Evolutionary conservation across 2,113 vertebrate genomes (phyloP), one percentile per base, ranked within the genome.

Genomic region (Microcebus griseorufus): DNA sequence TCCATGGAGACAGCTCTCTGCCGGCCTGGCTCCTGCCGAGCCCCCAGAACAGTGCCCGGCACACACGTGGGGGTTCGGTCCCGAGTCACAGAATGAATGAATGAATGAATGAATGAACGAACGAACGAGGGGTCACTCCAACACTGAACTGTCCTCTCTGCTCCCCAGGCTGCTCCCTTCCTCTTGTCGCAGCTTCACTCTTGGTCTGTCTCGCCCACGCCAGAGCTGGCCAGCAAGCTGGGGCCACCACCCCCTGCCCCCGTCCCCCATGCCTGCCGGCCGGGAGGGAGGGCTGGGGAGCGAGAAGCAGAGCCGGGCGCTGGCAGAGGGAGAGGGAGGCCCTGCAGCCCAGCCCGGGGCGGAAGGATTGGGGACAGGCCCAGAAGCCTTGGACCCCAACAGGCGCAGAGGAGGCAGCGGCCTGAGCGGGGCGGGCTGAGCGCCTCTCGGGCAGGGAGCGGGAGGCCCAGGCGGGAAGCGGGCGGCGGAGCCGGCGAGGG

Each of bases 151-250:
- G 51, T n/a, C n/a, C 53, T 51, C 87, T 62, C 48, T 20, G 1
- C 62, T 29, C 81, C 60, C 37, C 45, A 8, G 67, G 14, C 48
- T 3, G 0, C 65, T 34, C 58, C 70, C 88, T 48, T 34, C 67
- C 81, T 87, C 76, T 37, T 20, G 3, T 42, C 39, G 48, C 10
- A 13, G 83, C 62, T 18, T 32, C 89, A 25, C 27, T 4, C 13
- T 13, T 5, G 25, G 22, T 75, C 75, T 14, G 1, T 65, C 29
- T 65, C 69, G 79, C 27, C 27, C 20, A 62, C 23, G 14, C 73
- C 93, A 6, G 53, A 87, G 92, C 89, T 76, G 58, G 53, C 88
- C 92, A 78, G 64, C 67, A 75, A 62, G 88, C 81, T 65, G 51
- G n/a, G 25, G n/a, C 20, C 29, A 5, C 20, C 79, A 16, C 39